Evolutionary conservation across 2,113 vertebrate genomes (phyloP), one percentile per base, ranked within the genome.

Genomic region (Halichoerus grypus): DNA sequence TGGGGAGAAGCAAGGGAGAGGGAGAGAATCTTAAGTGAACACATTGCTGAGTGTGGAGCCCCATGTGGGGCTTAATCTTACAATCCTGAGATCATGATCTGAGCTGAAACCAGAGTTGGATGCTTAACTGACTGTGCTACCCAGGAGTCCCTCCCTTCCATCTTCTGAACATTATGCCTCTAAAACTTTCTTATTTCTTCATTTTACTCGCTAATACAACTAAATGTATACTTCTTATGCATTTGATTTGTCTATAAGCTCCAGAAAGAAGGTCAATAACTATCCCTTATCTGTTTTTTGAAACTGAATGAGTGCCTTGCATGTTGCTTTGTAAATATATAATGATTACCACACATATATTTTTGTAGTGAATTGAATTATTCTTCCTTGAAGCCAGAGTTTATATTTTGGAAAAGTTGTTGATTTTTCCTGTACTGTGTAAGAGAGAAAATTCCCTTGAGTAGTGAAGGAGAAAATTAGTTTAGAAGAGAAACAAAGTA

Each of bases 391-490:
- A 90, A 92, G 36, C 31, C 71, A 71, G 14, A 71, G 42, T 92
- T 93, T 92, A 71, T 92, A 90, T 88, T 97, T 96, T 80, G 55
- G 49, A 89, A 28, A 88, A 95, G 1, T 22, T 88, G 42, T 94
- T 95, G 22, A 3, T 42, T 96, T 97, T 97, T 85, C 36, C 74
- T 49, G 11, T 88, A 84, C 19, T 90, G 1, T 90, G 13, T 96
- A 57, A 67, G 63, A 91, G 21, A 95, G 24, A 90, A 96, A 96
- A 92, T 92, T 88, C 76, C 80, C 95, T 94, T 96, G 97, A 96
- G 95, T 97, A 95, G 65, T 63, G 94, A 96, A 96, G 94, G 65
- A 94, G 90, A 98, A 98, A 97, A 97, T 96, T 96, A 95, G 63
- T 95, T 97, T 95, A 95, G 84, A 95, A 97, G 31, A 94, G 59